These are phyloP conservation scores for Asobara japonica DNA, from an alignment of 1,140 invertebrate species.

Conservation along the genomic window DNA sequence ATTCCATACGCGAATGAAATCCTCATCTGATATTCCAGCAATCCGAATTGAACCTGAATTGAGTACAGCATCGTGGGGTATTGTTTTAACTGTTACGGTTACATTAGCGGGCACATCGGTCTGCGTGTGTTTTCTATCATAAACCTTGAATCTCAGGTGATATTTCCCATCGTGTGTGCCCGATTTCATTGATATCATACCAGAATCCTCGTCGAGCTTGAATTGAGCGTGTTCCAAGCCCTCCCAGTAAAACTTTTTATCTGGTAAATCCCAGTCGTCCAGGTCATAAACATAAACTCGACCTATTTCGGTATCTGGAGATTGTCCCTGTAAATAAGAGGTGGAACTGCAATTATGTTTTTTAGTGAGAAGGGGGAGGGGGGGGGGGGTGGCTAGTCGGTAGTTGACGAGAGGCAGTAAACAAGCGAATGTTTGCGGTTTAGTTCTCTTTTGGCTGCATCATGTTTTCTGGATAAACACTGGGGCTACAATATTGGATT, in stretches of 20 bases:
- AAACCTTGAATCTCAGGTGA: slow-evolving; percentile 90
- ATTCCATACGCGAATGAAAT: slow-evolving; percentile 95
- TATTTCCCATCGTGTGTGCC: slow-evolving; percentile 88
- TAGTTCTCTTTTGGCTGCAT: not conserved
- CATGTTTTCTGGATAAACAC: not conserved
- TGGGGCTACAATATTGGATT: not conserved
- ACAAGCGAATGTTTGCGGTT: not conserved
- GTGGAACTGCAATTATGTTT: not conserved
- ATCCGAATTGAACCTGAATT: slow-evolving; percentile 95
- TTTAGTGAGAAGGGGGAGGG: not conserved
- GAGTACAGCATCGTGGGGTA: slow-evolving; percentile 93
- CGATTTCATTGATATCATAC: slow-evolving; percentile 94
- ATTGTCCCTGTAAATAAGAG: slow-evolving; percentile 76
- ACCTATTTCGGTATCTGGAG: slow-evolving; percentile 92
- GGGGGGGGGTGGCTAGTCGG: not conserved
- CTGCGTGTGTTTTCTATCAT: slow-evolving; percentile 93
- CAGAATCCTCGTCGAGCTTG: slow-evolving; percentile 88
- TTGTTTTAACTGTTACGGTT: slow-evolving; percentile 90
- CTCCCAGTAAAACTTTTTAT: slow-evolving; percentile 97
- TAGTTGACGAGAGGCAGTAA: not conserved
- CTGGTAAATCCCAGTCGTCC: slow-evolving; percentile 97
- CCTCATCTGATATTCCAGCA: slow-evolving; percentile 94
- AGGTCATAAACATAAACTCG: slow-evolving; percentile 95
- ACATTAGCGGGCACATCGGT: slow-evolving; percentile 93
- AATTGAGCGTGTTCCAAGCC: slow-evolving; percentile 83